These are phyloP conservation scores for Tachysurus fulvidraco DNA, from an alignment of 2,113 vertebrate species.

Conservation along the genomic window DNA sequence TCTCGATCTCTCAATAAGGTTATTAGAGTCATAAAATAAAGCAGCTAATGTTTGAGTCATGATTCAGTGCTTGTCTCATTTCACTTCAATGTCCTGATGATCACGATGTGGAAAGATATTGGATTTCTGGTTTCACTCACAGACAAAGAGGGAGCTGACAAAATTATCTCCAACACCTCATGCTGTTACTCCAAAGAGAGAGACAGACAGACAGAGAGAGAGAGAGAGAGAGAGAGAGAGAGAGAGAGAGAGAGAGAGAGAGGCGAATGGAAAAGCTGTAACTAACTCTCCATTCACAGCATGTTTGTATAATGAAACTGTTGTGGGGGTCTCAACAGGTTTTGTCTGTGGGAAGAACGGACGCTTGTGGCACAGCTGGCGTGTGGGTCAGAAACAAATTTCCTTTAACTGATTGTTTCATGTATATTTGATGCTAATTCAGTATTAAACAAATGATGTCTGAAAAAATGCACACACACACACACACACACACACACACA, in stretches of 20 bases:
- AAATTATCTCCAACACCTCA: slow-evolving; percentile 26
- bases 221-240: neutral
- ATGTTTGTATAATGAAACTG: slow-evolving; percentile 37
- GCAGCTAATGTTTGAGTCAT: neutral
- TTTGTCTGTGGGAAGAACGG: slow-evolving; percentile 24
- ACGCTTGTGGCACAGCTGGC: neutral
- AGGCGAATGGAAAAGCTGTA: slow-evolving; percentile 27
- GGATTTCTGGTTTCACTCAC: slow-evolving; percentile 46
- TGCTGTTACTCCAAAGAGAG: neutral
- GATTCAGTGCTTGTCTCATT: slow-evolving; percentile 10
- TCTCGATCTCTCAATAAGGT: neutral
- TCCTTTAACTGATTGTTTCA: neutral
- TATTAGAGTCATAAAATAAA: slow-evolving; percentile 1
- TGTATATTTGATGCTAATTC: neutral
- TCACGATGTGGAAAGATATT: slow-evolving; percentile 36
- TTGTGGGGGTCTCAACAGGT: neutral
- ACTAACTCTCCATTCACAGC: slow-evolving; percentile 22
- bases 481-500: neutral
- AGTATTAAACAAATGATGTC: neutral
- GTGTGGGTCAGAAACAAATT: neutral
- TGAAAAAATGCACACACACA: neutral
- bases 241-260: slow-evolving; percentile 24
- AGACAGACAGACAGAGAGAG: neutral
- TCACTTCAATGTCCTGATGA: slow-evolving; percentile 3
- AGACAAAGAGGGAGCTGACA: slow-evolving; percentile 17